Base-by-base conservation (phyloP, 2,888 invertebrate genomes). In the Dolichopus griseipennis region DNA sequence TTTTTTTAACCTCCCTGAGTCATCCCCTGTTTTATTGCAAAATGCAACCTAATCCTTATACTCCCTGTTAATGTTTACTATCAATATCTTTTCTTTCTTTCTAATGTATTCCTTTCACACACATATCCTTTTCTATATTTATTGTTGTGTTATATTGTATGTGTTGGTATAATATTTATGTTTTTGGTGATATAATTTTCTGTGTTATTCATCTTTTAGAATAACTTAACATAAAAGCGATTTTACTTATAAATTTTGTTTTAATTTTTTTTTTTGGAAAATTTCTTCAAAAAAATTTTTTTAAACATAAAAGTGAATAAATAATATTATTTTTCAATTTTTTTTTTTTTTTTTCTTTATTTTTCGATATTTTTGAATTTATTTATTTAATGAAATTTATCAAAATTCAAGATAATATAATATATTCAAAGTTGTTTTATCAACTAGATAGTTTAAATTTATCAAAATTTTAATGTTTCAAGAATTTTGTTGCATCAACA, bases 151-250 rank as follows among this genome's bases (percentile, higher is more conserved):
- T 52, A n/a, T 52, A 2, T 41, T 52, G 2, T 52, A 12, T 18
- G 9, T 41, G 43, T 52, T 52, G 52, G 2, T 52, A 2, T 52
- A 6, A 6, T 52, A 7, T n/a, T 52, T 52, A 6, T 15, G 18
- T 52, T 2, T 52, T 52, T 52, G 52, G 52, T 52, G 52, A 52
- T 52, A 52, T 52, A 52, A 52, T 52, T 52, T 52, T 52, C 52
- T 52, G 2, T 52, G 52, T 52, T 52, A 52, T 52, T 52, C 15
- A 52, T 52, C 52, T 52, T 52, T 52, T 15, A 15, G 52, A 15
- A 52, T 52, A 52, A 12, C 52, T 52, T 18, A 52, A 52, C 52
- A 52, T 52, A 52, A 52, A 52, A 52, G 52, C 52, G 52, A 52
- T 18, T 18, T 52, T 52, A 18, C 15, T 52, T 52, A 1, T 18